These are phyloP conservation scores for Hippocampus mohnikei DNA, from an alignment of 2,113 vertebrate genomes.

Conservation along the genomic window DNA sequence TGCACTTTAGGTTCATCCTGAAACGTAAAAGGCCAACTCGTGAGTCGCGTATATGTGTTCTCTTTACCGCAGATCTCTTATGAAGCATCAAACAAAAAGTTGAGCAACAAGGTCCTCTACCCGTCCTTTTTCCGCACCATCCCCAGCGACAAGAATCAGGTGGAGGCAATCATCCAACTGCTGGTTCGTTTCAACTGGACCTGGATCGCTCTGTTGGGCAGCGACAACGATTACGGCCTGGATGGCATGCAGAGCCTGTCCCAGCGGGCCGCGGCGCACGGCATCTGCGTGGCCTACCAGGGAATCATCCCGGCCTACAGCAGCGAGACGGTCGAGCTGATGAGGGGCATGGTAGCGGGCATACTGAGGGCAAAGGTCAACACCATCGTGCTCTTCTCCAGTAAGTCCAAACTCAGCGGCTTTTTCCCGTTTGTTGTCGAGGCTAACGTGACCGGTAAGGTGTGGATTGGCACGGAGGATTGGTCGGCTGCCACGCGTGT, in stretches of 20 bases:
- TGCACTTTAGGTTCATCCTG: too few species aligned
- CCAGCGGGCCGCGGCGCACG: conserved; percentile 21
- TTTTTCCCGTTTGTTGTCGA: conserved; percentile 70
- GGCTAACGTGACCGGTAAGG: conserved; percentile 65
- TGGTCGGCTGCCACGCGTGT: conserved; percentile 71
- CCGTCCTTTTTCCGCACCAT: conserved; percentile 76
- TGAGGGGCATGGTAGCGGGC: conserved; percentile 61
- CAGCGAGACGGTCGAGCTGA: conserved; percentile 19
- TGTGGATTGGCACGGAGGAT: conserved; percentile 83
- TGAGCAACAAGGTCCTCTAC: conserved; percentile 72
- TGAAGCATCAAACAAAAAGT: conserved; percentile 70
- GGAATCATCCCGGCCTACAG: conserved; percentile 64
- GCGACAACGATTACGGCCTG: conserved; percentile 75
- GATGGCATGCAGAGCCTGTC: conserved; percentile 67
- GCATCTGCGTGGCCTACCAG: conserved; percentile 78
- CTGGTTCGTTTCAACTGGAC: conserved; percentile 74
- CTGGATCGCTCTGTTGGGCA: conserved; percentile 77
- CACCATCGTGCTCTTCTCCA: conserved; percentile 75
- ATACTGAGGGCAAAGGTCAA: conserved; percentile 65
- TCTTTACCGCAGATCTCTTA: conserved; percentile 73
- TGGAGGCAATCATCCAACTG: conserved; percentile 71
- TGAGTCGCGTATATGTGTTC: background rate
- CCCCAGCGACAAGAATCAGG: conserved; percentile 76
- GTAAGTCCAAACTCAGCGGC: conserved; percentile 54
- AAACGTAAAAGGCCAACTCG: background rate